A percentile compares a stretch with the other conserved stretches of the same genome.
Evolutionary conservation across 2,888 invertebrate genomes (phyloP).

Genomic region (Esperia sulphurella): DNA sequence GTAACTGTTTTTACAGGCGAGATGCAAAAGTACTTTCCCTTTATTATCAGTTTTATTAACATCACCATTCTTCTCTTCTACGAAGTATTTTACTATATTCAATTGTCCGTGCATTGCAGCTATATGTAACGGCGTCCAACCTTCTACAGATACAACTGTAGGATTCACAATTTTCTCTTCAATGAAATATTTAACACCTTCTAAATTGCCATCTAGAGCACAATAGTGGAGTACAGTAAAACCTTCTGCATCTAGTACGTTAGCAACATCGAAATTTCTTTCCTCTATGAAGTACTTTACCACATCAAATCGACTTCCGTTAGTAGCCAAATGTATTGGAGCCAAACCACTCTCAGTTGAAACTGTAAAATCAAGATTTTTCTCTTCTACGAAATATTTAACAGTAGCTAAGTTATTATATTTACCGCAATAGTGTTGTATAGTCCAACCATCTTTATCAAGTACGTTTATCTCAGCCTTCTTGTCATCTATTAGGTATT

Average conservation of each 20-base stretch:
- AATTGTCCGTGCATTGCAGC: not conserved
- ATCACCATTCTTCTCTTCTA: not conserved
- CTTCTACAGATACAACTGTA: not conserved
- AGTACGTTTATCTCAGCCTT: not conserved
- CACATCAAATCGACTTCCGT: not conserved
- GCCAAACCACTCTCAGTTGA: not conserved
- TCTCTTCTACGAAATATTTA: not conserved
- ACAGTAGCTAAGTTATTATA: not conserved
- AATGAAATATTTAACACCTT: not conserved
- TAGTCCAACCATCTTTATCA: not conserved
- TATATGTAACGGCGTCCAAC: conserved; percentile 1
- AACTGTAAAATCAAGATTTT: not conserved
- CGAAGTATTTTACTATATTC: not conserved
- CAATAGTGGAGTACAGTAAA: not conserved
- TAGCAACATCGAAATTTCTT: not conserved
- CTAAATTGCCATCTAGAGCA: not conserved
- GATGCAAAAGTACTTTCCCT: not conserved
- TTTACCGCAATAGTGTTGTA: not conserved
- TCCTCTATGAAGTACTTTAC: conserved; percentile 1
- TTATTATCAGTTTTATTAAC: too few species aligned
- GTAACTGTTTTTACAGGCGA: not conserved
- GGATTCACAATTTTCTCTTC: not conserved
- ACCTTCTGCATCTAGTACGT: not conserved
- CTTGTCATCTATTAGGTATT: not conserved
- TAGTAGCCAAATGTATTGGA: not conserved